phyloP scores from a whole-genome alignment of 2,797 vertebrate species.

The Phyllotis vaccarum region DNA sequence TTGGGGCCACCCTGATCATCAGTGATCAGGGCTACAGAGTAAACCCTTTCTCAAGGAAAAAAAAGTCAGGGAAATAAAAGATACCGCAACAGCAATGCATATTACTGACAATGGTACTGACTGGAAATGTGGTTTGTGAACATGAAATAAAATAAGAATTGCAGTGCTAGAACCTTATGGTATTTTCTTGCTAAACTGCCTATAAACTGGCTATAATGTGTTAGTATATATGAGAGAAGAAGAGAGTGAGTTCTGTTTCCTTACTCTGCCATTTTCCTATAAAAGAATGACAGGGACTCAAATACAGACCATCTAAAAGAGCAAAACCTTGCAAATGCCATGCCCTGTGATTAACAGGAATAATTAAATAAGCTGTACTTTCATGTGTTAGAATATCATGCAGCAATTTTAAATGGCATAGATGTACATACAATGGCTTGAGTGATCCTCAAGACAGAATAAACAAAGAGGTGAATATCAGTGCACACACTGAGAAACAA shows the following conservation, averaged over 20 bases:
- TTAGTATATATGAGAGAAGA: neutral
- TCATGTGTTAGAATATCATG: neutral
- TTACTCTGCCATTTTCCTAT: neutral
- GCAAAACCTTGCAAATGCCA: constrained; percentile 33
- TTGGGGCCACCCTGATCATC: neutral
- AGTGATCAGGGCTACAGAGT: neutral
- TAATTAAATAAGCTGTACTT: neutral
- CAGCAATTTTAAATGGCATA: constrained; percentile 11
- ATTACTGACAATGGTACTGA: neutral
- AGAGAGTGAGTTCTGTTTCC: neutral
- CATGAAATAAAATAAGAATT: neutral
- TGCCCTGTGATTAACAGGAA: neutral
- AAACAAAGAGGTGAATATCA: neutral
- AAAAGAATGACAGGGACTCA: neutral
- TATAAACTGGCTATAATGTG: neutral
- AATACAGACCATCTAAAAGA: neutral
- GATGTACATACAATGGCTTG: neutral
- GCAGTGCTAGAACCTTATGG: neutral
- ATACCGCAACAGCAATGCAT: neutral
- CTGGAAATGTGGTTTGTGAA: neutral
- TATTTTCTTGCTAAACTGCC: neutral
- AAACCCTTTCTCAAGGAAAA: neutral
- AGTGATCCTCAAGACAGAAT: neutral
- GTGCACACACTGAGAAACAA: constrained; percentile 13
- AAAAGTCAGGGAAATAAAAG: neutral